A percentile compares a stretch with the other conserved stretches of the same genome.
phyloP scores from a whole-genome alignment of 1,140 invertebrate species.

The Medauroidea extradentata region DNA sequence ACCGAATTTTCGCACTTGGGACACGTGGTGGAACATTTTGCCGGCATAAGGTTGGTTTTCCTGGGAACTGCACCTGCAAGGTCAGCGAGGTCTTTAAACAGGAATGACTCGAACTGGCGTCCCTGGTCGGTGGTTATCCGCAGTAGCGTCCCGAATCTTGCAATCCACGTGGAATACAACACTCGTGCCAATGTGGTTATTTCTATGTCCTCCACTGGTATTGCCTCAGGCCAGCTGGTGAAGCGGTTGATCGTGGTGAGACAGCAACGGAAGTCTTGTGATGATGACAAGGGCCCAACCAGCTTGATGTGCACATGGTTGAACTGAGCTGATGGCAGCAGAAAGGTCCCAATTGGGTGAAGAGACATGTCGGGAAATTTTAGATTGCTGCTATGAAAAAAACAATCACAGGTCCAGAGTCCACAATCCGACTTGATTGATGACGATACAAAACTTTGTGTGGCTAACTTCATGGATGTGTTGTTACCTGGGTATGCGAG shows the following conservation, averaged over 20 bases:
- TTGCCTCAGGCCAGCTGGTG: slow-evolving; percentile 42
- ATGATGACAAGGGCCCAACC: slow-evolving; percentile 42
- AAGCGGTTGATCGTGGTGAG: slow-evolving; percentile 45
- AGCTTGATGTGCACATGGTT: slow-evolving; percentile 36
- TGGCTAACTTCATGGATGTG: too few species aligned
- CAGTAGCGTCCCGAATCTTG: slow-evolving; percentile 31
- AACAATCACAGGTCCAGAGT: slow-evolving; percentile 13
- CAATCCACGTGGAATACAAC: slow-evolving; percentile 36
- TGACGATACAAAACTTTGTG: too few species aligned
- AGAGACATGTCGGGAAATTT: slow-evolving; percentile 10
- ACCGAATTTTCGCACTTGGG: too few species aligned
- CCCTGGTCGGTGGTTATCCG: slow-evolving; percentile 37
- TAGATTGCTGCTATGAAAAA: slow-evolving; percentile 16
- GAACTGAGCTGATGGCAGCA: slow-evolving; percentile 17
- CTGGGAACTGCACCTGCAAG: too few species aligned
- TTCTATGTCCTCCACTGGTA: slow-evolving; percentile 36
- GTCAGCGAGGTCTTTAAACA: too few species aligned
- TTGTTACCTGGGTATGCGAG: too few species aligned
- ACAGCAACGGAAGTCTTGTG: slow-evolving; percentile 33
- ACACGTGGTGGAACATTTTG: too few species aligned
- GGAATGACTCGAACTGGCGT: slow-evolving; percentile 34
- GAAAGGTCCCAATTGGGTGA: slow-evolving; percentile 3
- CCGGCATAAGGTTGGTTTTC: too few species aligned
- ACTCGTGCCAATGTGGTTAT: slow-evolving; percentile 35
- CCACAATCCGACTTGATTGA: too few species aligned